Evolutionary conservation across 1,140 invertebrate genomes (phyloP), one percentile per base, ranked within the genome.

Genomic region (Pantala flavescens): DNA sequence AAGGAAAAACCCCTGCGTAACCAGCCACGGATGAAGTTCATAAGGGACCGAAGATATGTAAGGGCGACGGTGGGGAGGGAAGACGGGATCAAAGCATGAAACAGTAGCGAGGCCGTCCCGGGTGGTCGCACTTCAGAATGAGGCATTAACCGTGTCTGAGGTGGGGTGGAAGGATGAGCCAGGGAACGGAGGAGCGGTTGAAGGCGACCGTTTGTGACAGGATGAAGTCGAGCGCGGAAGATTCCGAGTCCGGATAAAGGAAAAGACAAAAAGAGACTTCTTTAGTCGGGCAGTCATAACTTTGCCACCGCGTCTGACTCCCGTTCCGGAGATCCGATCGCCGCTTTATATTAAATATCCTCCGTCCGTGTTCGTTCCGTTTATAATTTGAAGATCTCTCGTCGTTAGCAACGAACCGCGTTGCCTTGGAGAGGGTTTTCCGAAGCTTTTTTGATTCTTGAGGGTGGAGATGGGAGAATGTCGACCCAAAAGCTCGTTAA

Each of bases 31-130:
- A 36, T 36, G 28, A 36, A 36, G 28, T 36, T 36, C 28, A 36
- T 36, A 36, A 36, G 28, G 28, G 28, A 36, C 28, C 28, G 28
- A 9, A 36, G 28, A 36, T 36, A 36, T 36, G 28, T 36, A 36
- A 36, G 28, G 28, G 28, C 28, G 28, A 36, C 28, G 28, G 28
- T 5, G 28, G 28, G 28, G 49, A 12, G 49, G 12, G 49, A 63
- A 63, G 49, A 63, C n/a, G 49, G 49, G 49, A 63, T 63, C n/a
- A 63, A 63, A 63, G 49, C 49, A 63, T 21, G 49, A 63, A 63
- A 63, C 49, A 63, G 49, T 63, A 63, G 49, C 49, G 49, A 63
- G 49, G 49, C n/a, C 49, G 16, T 16, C 49, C 14, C 49, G 49
- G 49, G 49, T 63, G 49, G 49, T 63, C 49, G 14, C 49, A 63